phyloP scores from a whole-genome alignment of 92 coral and sea anemone genomes.

The Parazoanthus darwini region DNA sequence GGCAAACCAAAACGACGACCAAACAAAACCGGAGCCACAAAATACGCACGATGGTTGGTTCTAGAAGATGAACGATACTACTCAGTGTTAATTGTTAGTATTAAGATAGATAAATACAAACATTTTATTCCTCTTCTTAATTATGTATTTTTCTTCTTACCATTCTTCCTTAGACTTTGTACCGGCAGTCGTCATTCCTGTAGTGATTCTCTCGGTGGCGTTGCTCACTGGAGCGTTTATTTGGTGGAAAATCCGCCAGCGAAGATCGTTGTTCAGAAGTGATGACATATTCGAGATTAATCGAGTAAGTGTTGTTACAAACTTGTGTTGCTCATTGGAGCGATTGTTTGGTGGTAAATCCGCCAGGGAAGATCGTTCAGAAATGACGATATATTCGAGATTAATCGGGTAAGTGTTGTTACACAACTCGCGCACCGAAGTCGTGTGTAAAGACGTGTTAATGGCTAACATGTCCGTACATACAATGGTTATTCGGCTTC shows the following conservation, averaged over 20 bases:
- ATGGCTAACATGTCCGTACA: no score
- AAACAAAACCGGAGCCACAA: no score
- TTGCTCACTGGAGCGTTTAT: background rate
- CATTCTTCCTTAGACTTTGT: background rate
- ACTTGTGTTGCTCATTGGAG: background rate
- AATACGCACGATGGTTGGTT: no score
- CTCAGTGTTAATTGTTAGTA: no score
- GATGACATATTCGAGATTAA: slow-evolving; percentile 11
- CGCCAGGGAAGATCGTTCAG: background rate
- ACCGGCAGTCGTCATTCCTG: background rate
- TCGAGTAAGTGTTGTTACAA: background rate
- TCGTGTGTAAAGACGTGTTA: no score
- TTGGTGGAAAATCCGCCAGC: slow-evolving; percentile 26
- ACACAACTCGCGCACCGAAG: no score
- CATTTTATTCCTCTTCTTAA: no score
- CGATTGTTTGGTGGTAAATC: slow-evolving; percentile 21
- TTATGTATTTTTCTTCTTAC: background rate
- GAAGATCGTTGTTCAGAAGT: background rate
- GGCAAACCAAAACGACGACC: no score
- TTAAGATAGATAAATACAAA: no score
- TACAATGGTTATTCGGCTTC: no score
- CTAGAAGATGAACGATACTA: no score
- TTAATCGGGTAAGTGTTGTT: background rate
- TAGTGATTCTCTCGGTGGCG: background rate
- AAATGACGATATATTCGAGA: slow-evolving; percentile 9